Conservation (phyloP, 2,888 invertebrate species). For the Papilio protenor region DNA sequence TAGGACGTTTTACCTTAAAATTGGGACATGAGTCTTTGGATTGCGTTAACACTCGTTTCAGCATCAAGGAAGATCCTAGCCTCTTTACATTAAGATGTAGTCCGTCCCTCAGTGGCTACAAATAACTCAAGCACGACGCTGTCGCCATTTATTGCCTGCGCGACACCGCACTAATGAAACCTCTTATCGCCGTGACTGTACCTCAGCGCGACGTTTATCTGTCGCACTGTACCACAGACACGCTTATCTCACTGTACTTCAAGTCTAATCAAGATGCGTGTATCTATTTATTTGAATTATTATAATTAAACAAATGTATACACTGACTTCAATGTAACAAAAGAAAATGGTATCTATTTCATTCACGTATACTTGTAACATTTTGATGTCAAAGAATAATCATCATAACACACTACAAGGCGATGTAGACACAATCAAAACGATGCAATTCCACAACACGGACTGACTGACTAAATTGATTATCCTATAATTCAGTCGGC, state of each 20-base stretch:
- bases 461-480: slow-evolving; percentile 51
- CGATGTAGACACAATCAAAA: background rate
- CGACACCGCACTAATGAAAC: slow-evolving; percentile 75
- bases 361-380: background rate
- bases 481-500: slow-evolving; percentile 53
- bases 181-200: slow-evolving; percentile 71
- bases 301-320: slow-evolving; percentile 30
- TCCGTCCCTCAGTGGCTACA: slow-evolving; percentile 58
- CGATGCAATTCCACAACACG: slow-evolving; percentile 42
- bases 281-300: slow-evolving; percentile 43
- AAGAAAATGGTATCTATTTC: too few species aligned
- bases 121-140: slow-evolving; percentile 68
- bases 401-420: background rate
- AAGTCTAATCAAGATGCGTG: slow-evolving; percentile 50
- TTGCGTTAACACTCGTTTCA: background rate
- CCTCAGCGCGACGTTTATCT: slow-evolving; percentile 58
- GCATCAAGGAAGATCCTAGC: background rate
- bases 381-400: background rate
- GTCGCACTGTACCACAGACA: slow-evolving; percentile 50
- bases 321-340: background rate
- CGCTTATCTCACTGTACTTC: slow-evolving; percentile 54
- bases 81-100: slow-evolving; percentile 28
- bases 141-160: slow-evolving; percentile 70
- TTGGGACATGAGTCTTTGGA: too few species aligned
- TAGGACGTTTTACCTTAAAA: background rate